Evolutionary conservation across 2,888 invertebrate species (phyloP).

Genomic region (Drosophila birchii): DNA sequence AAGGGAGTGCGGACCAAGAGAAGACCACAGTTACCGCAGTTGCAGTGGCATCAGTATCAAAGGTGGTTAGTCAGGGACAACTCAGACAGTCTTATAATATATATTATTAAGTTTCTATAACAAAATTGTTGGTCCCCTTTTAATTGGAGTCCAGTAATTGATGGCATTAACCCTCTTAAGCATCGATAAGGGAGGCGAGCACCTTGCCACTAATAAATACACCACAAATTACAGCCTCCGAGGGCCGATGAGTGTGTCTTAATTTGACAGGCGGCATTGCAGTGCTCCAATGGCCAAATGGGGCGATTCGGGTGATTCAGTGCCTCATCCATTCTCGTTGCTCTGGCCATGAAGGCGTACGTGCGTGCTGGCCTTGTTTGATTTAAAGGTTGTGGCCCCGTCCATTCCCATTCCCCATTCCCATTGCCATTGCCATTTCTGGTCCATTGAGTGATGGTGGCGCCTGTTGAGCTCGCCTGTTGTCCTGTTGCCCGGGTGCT

Average conservation of each 20-base stretch:
- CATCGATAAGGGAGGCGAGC: conserved; percentile 1
- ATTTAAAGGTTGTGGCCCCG: conserved; percentile 32
- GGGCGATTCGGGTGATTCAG: conserved; percentile 38
- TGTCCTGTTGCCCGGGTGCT: conserved; percentile 8
- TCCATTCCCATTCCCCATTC: background rate
- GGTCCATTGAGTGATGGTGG: conserved; percentile 40
- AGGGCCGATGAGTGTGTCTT: conserved; percentile 22
- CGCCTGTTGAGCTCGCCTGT: conserved; percentile 37
- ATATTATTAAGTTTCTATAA: background rate
- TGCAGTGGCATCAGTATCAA: background rate
- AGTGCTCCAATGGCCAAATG: conserved; percentile 14
- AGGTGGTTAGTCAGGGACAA: background rate
- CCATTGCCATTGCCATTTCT: background rate
- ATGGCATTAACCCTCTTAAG: background rate
- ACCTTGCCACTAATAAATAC: conserved; percentile 14
- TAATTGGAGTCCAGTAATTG: conserved; percentile 1
- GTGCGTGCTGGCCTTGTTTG: conserved; percentile 45
- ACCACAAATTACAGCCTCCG: conserved; percentile 17
- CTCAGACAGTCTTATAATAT: background rate
- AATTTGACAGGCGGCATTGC: conserved; percentile 35
- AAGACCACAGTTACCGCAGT: conserved; percentile 1
- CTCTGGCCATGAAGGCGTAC: conserved; percentile 36
- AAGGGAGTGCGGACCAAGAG: background rate
- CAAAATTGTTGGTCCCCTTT: background rate
- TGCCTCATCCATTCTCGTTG: conserved; percentile 39